phyloP scores from a whole-genome alignment of 2,113 vertebrate species.

The Hippoglossus stenolepis region DNA sequence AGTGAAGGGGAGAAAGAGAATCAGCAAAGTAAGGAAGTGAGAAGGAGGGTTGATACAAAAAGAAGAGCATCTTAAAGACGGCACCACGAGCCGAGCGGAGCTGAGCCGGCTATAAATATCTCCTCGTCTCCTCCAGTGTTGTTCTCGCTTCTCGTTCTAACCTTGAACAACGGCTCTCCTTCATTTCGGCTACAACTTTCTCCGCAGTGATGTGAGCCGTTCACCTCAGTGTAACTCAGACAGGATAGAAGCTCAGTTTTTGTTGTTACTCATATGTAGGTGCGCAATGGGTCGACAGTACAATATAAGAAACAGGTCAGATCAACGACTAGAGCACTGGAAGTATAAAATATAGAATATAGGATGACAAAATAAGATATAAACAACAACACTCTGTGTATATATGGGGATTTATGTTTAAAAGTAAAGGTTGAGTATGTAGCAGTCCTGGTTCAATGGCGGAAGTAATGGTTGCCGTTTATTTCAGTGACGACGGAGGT shows the following conservation, averaged over 20 bases:
- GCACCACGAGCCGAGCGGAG: constrained; percentile 42
- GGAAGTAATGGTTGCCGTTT: too few species aligned
- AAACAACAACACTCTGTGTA: neutral
- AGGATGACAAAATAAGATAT: neutral
- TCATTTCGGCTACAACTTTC: constrained; percentile 18
- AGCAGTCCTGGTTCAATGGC: neutral
- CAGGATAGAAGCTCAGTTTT: constrained; percentile 40
- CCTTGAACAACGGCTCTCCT: constrained; percentile 15
- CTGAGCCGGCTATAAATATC: constrained; percentile 74
- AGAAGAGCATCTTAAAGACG: constrained; percentile 46
- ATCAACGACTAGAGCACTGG: neutral
- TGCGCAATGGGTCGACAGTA: neutral
- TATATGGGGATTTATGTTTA: too few species aligned
- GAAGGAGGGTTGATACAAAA: constrained; percentile 1
- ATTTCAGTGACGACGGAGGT: too few species aligned
- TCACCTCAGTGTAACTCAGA: constrained; percentile 39
- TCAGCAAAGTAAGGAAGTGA: constrained; percentile 22
- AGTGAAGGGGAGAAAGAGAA: constrained; percentile 5
- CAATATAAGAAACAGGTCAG: too few species aligned
- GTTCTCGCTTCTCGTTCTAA: constrained; percentile 21
- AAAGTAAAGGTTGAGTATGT: neutral
- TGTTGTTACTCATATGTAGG: neutral
- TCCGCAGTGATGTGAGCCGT: constrained; percentile 10
- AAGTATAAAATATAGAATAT: neutral
- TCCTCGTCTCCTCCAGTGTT: constrained; percentile 41